phyloP scores from a whole-genome alignment of 2,113 vertebrate species.

The Microtus pennsylvanicus region DNA sequence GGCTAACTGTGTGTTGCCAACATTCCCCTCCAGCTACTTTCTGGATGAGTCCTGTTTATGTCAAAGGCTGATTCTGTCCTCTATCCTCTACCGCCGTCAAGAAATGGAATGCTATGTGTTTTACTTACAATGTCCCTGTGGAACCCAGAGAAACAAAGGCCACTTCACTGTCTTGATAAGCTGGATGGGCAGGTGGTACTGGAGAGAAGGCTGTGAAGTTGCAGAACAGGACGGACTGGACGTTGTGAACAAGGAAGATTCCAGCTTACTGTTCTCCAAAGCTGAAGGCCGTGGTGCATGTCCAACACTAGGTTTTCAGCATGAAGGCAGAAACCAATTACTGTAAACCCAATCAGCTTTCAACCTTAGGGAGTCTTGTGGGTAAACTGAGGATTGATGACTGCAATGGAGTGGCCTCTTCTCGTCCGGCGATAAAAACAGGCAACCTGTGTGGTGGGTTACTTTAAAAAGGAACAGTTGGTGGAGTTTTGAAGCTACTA shows the following conservation, averaged over 20 bases:
- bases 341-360: background rate
- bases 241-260: background rate
- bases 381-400: background rate
- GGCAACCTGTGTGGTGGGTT: background rate
- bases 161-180: background rate
- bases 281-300: background rate
- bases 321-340: background rate
- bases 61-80: slow-evolving; percentile 76
- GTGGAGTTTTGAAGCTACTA: background rate
- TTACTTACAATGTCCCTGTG: slow-evolving; percentile 36
- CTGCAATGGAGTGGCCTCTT: background rate
- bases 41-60: slow-evolving; percentile 64
- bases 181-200: background rate
- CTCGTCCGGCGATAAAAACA: background rate
- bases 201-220: background rate
- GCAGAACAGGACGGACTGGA: background rate
- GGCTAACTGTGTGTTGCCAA: slow-evolving; percentile 73
- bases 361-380: background rate
- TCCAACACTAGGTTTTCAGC: slow-evolving; percentile 13
- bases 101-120: slow-evolving; percentile 56
- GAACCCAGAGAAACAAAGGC: slow-evolving; percentile 6
- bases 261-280: background rate
- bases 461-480: background rate
- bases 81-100: background rate
- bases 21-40: slow-evolving; percentile 62